phyloP scores from a whole-genome alignment of 2,113 vertebrate species.

The Grammomys dolichurus region DNA sequence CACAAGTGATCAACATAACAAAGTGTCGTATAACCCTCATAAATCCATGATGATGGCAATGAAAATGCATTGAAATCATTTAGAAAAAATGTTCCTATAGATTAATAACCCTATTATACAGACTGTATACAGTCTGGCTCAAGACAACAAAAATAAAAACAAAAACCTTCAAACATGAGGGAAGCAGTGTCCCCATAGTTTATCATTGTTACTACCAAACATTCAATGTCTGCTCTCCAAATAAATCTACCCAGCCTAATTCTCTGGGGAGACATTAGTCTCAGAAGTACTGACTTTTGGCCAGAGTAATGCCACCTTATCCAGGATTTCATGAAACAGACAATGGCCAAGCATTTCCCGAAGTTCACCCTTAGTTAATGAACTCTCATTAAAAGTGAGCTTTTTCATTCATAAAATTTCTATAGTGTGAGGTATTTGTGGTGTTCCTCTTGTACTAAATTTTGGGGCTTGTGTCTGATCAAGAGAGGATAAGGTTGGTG shows the following conservation, averaged over 20 bases:
- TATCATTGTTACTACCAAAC: slow-evolving; percentile 45
- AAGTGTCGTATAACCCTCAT: neutral
- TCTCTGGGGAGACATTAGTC: neutral
- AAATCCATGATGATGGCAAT: neutral
- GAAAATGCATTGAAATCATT: slow-evolving; percentile 14
- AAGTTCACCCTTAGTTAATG: slow-evolving; percentile 42
- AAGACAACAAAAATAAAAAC: neutral
- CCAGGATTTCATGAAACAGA: slow-evolving; percentile 7
- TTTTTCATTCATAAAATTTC: slow-evolving; percentile 19
- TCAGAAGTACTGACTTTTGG: slow-evolving; percentile 18
- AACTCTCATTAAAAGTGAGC: slow-evolving; percentile 22
- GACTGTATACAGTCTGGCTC: neutral
- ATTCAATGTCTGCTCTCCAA: slow-evolving; percentile 37
- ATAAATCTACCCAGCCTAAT: neutral
- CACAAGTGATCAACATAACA: neutral
- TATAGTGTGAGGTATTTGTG: neutral
- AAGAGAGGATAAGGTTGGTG: neutral
- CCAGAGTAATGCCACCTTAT: slow-evolving; percentile 11
- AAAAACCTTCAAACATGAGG: neutral
- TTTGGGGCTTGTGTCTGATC: neutral
- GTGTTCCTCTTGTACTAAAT: neutral
- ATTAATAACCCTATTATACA: neutral
- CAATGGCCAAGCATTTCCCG: slow-evolving; percentile 16
- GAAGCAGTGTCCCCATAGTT: neutral
- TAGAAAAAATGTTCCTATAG: slow-evolving; percentile 29